phyloP scores from a whole-genome alignment of 2,113 vertebrate genomes.

The Corvus hawaiiensis region DNA sequence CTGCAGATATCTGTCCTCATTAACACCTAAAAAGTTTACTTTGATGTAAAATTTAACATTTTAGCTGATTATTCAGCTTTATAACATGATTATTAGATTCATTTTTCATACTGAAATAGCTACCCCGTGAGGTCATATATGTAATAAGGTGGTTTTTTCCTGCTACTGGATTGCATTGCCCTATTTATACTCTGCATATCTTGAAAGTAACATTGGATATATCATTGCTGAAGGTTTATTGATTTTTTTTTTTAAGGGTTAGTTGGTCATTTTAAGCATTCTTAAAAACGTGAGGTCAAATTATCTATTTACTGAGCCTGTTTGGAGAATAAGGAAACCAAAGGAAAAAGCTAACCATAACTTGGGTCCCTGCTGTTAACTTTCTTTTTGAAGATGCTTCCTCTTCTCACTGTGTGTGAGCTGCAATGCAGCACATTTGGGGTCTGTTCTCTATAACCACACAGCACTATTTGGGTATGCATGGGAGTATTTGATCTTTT shows the following conservation, averaged over 20 bases:
- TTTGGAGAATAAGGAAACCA: background rate
- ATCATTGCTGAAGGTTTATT: no score
- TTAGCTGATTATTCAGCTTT: background rate
- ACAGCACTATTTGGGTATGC: background rate
- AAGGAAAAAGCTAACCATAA: background rate
- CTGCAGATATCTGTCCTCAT: background rate
- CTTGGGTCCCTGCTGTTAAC: background rate
- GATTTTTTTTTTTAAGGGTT: no score
- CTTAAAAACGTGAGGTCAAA: no score
- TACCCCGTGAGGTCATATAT: background rate
- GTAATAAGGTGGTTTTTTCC: background rate
- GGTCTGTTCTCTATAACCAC: background rate
- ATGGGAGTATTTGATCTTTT: background rate
- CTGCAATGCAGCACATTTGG: background rate
- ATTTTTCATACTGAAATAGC: background rate
- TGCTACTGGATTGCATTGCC: background rate
- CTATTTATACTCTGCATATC: background rate
- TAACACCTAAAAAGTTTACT: background rate
- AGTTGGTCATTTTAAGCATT: no score
- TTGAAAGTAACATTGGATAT: no score
- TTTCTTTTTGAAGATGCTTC: background rate
- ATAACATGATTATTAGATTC: background rate
- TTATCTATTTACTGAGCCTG: background rate
- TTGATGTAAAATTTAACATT: background rate
- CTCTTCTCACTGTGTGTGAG: background rate